A percentile compares a stretch with the other conserved stretches of the same genome.
Conservation (phyloP, 2,797 vertebrate species). For the Catharus ustulatus region DNA sequence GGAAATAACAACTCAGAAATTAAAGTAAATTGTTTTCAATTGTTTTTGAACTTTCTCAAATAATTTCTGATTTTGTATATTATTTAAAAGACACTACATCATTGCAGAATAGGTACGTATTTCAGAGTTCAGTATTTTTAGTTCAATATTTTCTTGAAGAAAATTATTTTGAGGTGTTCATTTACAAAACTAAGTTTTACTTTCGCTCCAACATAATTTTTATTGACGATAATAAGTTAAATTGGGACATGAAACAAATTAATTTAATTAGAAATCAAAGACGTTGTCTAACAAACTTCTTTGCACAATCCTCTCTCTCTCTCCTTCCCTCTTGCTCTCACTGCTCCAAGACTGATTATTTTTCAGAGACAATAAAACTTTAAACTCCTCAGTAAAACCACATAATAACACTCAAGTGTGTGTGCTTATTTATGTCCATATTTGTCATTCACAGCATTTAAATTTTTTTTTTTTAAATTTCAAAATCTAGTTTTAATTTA, state of each 20-base stretch:
- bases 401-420: rapidly evolving
- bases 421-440: rapidly evolving
- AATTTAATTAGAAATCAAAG: neutral
- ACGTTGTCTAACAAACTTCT: neutral
- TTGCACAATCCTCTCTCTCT: neutral
- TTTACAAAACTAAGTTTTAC: neutral
- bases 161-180: neutral
- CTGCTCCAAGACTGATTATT: neutral
- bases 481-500: neutral
- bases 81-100: rapidly evolving
- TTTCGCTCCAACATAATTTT: neutral
- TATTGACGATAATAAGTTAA: neutral
- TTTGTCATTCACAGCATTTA: neutral
- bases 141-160: neutral
- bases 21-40: neutral
- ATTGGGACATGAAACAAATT: neutral
- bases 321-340: too few species aligned
- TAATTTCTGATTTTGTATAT: neutral
- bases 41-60: neutral
- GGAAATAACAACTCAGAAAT: neutral
- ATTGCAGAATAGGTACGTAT: neutral
- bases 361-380: neutral
- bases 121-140: neutral
- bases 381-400: neutral
- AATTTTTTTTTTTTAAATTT: neutral